These are phyloP conservation scores for Pseudobourletiella spinata DNA, from an alignment of 1,140 invertebrate genomes.

Conservation along the genomic window DNA sequence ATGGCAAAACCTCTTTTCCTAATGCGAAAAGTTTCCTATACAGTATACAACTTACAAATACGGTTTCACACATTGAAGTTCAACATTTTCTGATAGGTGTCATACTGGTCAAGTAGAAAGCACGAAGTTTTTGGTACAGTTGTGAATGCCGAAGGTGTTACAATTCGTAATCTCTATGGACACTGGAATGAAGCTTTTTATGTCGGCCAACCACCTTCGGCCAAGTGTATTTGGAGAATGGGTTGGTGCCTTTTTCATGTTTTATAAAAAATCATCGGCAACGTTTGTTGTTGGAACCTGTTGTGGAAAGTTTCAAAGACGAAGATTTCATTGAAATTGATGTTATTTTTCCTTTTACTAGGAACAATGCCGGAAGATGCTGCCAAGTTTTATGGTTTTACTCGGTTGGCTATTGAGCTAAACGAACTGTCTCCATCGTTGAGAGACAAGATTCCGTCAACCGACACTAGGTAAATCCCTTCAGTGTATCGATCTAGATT, in stretches of 20 bases:
- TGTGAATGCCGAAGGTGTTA: conserved; percentile 48
- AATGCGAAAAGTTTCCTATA: too few relatives aligned
- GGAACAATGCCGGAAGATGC: conserved; percentile 69
- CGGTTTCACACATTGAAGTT: too few relatives aligned
- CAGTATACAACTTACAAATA: too few relatives aligned
- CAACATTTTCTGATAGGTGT: conserved; percentile 53
- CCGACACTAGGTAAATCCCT: conserved; percentile 54
- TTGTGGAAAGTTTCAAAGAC: too few relatives aligned
- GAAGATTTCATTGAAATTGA: too few relatives aligned
- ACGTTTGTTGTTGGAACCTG: conserved; percentile 9
- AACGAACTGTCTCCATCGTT: conserved; percentile 64
- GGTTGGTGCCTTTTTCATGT: too few relatives aligned
- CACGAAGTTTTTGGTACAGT: conserved; percentile 68
- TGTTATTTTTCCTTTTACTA: too few relatives aligned
- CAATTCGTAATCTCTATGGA: conserved; percentile 58
- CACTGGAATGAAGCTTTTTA: conserved; percentile 75
- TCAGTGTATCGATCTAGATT: too few relatives aligned
- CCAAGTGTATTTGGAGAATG: conserved; percentile 65
- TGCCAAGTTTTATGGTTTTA: conserved; percentile 75
- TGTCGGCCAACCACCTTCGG: conserved; percentile 60
- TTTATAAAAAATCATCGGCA: neutral
- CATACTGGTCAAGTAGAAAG: conserved; percentile 66
- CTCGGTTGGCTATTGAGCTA: conserved; percentile 72
- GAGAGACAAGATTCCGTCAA: conserved; percentile 55
- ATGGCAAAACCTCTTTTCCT: too few relatives aligned